Evolutionary conservation across 2,888 invertebrate species (phyloP).

Genomic region (Ashinkailepas kermadecensis): DNA sequence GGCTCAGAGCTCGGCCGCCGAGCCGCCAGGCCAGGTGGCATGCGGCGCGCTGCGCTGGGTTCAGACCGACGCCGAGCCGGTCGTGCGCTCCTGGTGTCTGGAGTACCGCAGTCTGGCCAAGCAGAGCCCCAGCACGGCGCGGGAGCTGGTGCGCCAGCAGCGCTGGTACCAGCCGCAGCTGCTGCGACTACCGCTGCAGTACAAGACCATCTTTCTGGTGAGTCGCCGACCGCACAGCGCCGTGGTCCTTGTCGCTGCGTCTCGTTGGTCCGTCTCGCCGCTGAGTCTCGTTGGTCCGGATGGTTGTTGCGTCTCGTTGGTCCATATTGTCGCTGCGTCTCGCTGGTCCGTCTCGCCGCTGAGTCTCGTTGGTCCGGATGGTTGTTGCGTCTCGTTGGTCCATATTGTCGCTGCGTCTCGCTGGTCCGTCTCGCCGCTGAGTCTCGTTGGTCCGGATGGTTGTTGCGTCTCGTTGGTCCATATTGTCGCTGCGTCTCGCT

Average conservation of each 20-base stretch:
- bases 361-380: background rate
- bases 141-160: conserved; percentile 29
- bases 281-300: too few relatives aligned
- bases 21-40: conserved; percentile 22
- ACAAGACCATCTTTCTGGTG: conserved; percentile 82
- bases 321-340: too few relatives aligned
- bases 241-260: too few relatives aligned
- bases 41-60: conserved; percentile 27
- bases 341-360: background rate
- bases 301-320: too few relatives aligned
- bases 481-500: too few relatives aligned
- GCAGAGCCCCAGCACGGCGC: conserved; percentile 27
- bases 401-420: too few relatives aligned
- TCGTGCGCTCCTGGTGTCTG: conserved; percentile 30
- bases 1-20: background rate
- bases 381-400: conserved; percentile 7
- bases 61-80: conserved; percentile 29
- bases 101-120: conserved; percentile 30
- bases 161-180: conserved; percentile 72
- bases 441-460: too few relatives aligned
- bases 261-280: too few relatives aligned
- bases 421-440: too few relatives aligned
- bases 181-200: conserved; percentile 76
- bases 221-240: background rate
- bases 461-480: too few relatives aligned